These are phyloP conservation scores for Ernsta delagoae DNA, from an alignment of 2,888 invertebrate species.

Conservation along the genomic window DNA sequence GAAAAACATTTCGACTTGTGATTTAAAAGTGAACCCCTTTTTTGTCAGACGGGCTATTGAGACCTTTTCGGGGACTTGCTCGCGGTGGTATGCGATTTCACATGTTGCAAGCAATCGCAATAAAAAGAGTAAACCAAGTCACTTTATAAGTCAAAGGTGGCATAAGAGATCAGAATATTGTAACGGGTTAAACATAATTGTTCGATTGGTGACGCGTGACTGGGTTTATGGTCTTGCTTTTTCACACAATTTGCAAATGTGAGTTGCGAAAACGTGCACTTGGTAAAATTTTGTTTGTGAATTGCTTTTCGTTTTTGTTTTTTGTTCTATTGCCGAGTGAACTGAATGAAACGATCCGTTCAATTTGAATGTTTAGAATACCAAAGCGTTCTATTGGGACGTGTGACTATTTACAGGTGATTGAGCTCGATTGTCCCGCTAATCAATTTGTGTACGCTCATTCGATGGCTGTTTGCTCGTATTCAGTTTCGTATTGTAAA, in stretches of 20 bases:
- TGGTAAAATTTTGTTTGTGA: not conserved
- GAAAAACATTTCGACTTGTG: constrained; percentile 13
- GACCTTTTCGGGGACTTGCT: constrained; percentile 12
- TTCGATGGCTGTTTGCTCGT: constrained; percentile 12
- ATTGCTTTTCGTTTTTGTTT: not conserved
- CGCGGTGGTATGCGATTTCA: constrained; percentile 8
- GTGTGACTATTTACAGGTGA: constrained; percentile 19
- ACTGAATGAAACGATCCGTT: not conserved
- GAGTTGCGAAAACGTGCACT: not conserved
- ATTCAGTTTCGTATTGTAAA: constrained; percentile 9
- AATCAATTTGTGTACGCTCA: constrained; percentile 28
- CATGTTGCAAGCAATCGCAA: not conserved
- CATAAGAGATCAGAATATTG: constrained; percentile 3
- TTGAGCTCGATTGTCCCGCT: constrained; percentile 24
- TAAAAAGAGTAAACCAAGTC: not conserved
- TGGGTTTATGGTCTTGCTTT: constrained; percentile 2
- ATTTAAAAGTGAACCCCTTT: constrained; percentile 14
- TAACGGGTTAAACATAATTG: constrained; percentile 8
- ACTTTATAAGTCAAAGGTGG: constrained; percentile 13
- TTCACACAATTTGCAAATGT: constrained; percentile 5
- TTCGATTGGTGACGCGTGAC: constrained; percentile 13
- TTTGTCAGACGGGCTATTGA: constrained; percentile 14
- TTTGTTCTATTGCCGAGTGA: not conserved
- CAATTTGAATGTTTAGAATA: constrained; percentile 11
- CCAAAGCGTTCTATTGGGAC: constrained; percentile 10